phyloP scores from a whole-genome alignment of 2,888 invertebrate species.

The Ellobium chinense region DNA sequence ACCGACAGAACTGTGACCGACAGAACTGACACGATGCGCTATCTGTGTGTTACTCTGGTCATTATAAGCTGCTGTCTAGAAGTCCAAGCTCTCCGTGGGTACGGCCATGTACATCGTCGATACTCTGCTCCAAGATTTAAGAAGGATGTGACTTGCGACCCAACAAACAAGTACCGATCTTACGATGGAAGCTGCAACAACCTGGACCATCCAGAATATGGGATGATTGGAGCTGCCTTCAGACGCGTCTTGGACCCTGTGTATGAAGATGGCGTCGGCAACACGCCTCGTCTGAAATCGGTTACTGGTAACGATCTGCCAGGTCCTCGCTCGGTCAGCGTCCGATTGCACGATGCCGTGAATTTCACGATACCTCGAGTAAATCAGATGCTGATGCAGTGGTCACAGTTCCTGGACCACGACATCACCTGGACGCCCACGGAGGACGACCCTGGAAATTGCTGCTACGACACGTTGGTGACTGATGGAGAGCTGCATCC shows the following conservation, averaged over 20 bases:
- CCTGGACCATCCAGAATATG: constrained; percentile 6
- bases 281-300: neutral
- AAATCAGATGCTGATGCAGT: constrained; percentile 43
- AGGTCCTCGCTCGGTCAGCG: constrained; percentile 31
- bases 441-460: neutral
- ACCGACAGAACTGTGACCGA: too few relatives aligned
- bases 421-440: constrained; percentile 41
- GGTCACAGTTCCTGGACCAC: constrained; percentile 50
- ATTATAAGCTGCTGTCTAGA: too few relatives aligned
- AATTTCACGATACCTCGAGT: neutral
- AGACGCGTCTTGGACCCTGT: neutral
- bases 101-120: neutral
- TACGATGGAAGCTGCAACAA: constrained; percentile 40
- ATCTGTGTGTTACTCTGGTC: too few relatives aligned
- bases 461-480: constrained; percentile 19
- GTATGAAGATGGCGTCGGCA: neutral
- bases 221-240: neutral
- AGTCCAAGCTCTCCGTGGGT: neutral
- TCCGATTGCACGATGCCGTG: constrained; percentile 8
- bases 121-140: neutral
- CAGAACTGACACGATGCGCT: too few relatives aligned
- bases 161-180: neutral
- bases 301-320: constrained; percentile 16
- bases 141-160: neutral
- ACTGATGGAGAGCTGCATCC: constrained; percentile 8